Conservation (phyloP, 2,888 invertebrate species). For the Theristus sp. region DNA sequence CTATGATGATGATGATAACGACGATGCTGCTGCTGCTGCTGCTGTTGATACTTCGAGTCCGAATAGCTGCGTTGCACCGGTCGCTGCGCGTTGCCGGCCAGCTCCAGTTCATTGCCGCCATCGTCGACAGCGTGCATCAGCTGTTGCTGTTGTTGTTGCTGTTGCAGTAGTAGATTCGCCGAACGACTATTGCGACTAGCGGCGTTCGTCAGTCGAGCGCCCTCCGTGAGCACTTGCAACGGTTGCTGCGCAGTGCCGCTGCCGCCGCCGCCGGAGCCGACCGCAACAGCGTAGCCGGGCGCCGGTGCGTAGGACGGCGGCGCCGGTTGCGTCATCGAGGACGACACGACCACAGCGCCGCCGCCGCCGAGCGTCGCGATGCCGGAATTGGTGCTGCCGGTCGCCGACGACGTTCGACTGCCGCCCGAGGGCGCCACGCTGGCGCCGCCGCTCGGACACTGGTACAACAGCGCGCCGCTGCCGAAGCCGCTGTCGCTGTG, state of each 20-base stretch:
- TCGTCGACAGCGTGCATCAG: not conserved
- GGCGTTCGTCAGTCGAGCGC: no score
- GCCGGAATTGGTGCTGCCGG: no score
- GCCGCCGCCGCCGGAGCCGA: not conserved
- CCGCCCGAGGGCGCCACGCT: no score
- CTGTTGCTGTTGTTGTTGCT: not conserved
- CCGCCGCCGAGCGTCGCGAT: not conserved
- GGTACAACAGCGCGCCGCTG: not conserved
- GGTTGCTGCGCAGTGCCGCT: not conserved
- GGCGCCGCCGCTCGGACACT: not conserved
- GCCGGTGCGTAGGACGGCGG: not conserved
- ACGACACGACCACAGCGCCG: not conserved
- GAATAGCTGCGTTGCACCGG: constrained; percentile 4
- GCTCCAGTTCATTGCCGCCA: not conserved
- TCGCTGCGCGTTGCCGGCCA: not conserved
- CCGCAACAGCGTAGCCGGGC: not conserved
- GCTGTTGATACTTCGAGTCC: constrained; percentile 5
- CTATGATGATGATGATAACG: not conserved
- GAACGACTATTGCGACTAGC: no score
- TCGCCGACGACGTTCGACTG: no score
- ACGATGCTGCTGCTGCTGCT: not conserved
- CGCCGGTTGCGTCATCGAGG: no score
- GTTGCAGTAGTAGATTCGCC: no score
- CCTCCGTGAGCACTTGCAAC: not conserved
- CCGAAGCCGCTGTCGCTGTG: constrained; percentile 26